Base-by-base conservation (phyloP, 2,797 vertebrate genomes). In the Gallinago solitaria region DNA sequence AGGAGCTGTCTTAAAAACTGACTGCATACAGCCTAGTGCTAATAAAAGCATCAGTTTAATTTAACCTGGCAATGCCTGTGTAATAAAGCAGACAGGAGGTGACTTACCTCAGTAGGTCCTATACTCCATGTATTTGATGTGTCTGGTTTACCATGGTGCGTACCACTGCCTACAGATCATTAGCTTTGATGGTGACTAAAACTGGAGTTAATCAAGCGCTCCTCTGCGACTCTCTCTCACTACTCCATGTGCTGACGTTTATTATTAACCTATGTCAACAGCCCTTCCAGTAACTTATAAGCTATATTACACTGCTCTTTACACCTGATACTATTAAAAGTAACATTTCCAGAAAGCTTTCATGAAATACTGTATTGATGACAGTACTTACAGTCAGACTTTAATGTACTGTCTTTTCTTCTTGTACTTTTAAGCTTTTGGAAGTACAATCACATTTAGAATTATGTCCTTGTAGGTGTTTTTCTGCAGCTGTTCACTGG, bases 211-310 rank as follows among this genome's bases (percentile, higher is more conserved):
- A 82, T 87, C 82, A 83, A 47, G 24, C 9, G 1, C 43, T 91
- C 63, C 35, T 79, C 43, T 90, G 63, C 87, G 83, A 65, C 74
- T 90, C 50, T 92, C 27, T 65, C 56, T 53, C 4, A 0, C 56
- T 77, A 14, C 53, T 92, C 33, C 56, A 28, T 89, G 64, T 73
- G 45, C 91, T 82, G 80, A 73, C 8, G 0, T 92, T 94, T 82
- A 48, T 87, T 90, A 88, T 92, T 95, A 94, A 88, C 39, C 64
- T 91, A 27, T 83, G 64, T 92, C 88, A 94, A 80, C 80, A 95
- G 45, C 43, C 48, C n/a, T 93, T 82, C 56, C 32, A 68, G 59
- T 82, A 90, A 93, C 91, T 96, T 94, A 77, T 87, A 89, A 84
- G 37, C 53, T 61, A 21, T 80, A 64, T 91, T 82, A 67, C 53